Evolutionary conservation across 1,140 invertebrate species (phyloP).

Genomic region (Ceratina australensis): DNA sequence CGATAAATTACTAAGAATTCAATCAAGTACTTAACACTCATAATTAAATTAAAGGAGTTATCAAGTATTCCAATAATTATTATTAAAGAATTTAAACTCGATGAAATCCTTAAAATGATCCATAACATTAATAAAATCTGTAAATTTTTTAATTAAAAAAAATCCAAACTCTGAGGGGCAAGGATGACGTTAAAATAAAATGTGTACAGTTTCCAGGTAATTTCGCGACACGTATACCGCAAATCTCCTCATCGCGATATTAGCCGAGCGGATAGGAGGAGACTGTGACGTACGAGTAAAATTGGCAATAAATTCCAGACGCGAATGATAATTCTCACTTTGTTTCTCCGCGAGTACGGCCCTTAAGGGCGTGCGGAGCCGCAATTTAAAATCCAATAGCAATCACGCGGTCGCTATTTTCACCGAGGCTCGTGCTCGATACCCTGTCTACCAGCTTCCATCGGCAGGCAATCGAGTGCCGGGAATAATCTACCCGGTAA

Average conservation of each 20-base stretch:
- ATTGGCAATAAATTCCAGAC: constrained; percentile 42
- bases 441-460: background rate
- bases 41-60: no score
- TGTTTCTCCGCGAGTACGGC: background rate
- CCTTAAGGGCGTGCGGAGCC: background rate
- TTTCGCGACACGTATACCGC: background rate
- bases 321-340: constrained; percentile 35
- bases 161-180: background rate
- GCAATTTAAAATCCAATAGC: constrained; percentile 45
- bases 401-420: constrained; percentile 26
- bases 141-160: background rate
- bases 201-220: background rate
- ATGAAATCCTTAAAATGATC: no score
- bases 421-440: background rate
- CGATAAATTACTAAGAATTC: no score
- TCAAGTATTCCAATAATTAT: no score
- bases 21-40: no score
- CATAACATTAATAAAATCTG: no score
- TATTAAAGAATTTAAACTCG: no score
- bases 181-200: background rate
- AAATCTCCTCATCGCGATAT: background rate
- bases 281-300: constrained; percentile 25
- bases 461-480: constrained; percentile 2
- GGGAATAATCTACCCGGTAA: background rate
- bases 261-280: no score